Base-by-base conservation (phyloP, 2,113 vertebrate species). In the Camelus dromedarius region DNA sequence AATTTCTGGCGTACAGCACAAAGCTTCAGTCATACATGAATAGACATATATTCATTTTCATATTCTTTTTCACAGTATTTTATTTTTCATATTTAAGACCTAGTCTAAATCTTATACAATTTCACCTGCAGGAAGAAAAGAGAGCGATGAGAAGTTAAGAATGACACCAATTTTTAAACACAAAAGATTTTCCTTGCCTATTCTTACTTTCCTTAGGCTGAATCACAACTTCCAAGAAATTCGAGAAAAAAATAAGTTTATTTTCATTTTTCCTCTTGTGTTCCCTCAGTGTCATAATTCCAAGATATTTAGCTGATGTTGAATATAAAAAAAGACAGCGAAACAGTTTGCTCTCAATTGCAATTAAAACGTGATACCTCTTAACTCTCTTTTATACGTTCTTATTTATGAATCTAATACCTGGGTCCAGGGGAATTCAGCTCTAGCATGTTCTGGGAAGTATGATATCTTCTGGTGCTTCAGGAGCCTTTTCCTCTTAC, bases 71-170 rank as follows among this genome's bases (percentile, higher is more conserved):
- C 38, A 42, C 38, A 4, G 38, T 70, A 72, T 85, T 70, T 75
- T 72, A 42, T 76, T 52, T 81, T 95, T 80, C 4, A 12, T 42
- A 92, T 85, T 89, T 96, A 80, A 93, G 73, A 64, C 9, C 1
- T 60, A 92, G 3, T 5, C 38, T 42, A 14, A 75, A 52, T 70
- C 11, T 81, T 66, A 84, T 4, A 13, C 2, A 80, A 66, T 32
- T 32, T 93, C 35, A 66, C n/a, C 2, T 77, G 2, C 5, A 87
- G 18, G 9, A 64, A 83, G 42, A 10, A 76, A 92, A 3, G 3
- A 46, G 8, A 82, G 2, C 4, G 62, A 32, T 72, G 10, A 70
- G 24, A 96, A 76, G 83, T 96, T 84, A 42, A 12, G 18, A 81
- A 7, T 46, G 14, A 28, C 10, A 72, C 8, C 30, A 13, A 75